These are phyloP conservation scores for Drosophila lacertosa DNA, from an alignment of 1,140 invertebrate genomes.

Conservation along the genomic window DNA sequence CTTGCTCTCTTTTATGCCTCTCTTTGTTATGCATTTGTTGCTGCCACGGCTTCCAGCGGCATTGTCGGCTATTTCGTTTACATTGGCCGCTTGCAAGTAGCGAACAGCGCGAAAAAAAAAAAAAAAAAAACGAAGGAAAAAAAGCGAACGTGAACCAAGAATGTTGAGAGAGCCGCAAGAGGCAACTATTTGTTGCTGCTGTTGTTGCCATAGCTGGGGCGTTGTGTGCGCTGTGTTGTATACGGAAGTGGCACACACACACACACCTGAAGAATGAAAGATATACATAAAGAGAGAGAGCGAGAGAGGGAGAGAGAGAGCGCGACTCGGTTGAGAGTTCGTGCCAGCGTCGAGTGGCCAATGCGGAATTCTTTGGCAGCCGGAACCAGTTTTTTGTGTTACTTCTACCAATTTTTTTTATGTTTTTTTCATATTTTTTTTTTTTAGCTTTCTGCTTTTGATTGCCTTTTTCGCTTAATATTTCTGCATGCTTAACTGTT, in stretches of 20 bases:
- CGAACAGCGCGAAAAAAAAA: slow-evolving; percentile 16
- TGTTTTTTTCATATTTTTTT: slow-evolving; percentile 31
- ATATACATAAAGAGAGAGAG: no score
- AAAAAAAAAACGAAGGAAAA: slow-evolving; percentile 14
- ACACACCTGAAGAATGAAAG: slow-evolving; percentile 13
- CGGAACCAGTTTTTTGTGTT: slow-evolving; percentile 76
- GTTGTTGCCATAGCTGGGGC: slow-evolving; percentile 29
- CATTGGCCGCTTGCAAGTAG: slow-evolving; percentile 11
- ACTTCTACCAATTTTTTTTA: slow-evolving; percentile 68
- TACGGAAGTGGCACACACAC: slow-evolving; percentile 75
- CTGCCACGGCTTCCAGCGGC: slow-evolving; percentile 16
- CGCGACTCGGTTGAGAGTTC: slow-evolving; percentile 25
- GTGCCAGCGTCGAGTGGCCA: slow-evolving; percentile 60
- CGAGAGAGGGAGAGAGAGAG: slow-evolving; percentile 1
- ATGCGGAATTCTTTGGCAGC: slow-evolving; percentile 73
- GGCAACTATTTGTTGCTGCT: neutral
- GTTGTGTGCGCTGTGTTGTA: slow-evolving; percentile 43
- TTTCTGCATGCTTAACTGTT: slow-evolving; percentile 79
- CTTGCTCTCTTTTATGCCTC: slow-evolving; percentile 7
- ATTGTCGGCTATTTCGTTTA: neutral
- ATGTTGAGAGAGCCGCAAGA: slow-evolving; percentile 34
- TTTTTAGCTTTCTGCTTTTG: slow-evolving; percentile 52
- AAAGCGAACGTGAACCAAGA: slow-evolving; percentile 69
- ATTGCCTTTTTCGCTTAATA: slow-evolving; percentile 50
- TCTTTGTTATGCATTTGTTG: slow-evolving; percentile 71